Evolutionary conservation across 1,140 invertebrate species (phyloP).

Genomic region (Oreohelix idahoensis): DNA sequence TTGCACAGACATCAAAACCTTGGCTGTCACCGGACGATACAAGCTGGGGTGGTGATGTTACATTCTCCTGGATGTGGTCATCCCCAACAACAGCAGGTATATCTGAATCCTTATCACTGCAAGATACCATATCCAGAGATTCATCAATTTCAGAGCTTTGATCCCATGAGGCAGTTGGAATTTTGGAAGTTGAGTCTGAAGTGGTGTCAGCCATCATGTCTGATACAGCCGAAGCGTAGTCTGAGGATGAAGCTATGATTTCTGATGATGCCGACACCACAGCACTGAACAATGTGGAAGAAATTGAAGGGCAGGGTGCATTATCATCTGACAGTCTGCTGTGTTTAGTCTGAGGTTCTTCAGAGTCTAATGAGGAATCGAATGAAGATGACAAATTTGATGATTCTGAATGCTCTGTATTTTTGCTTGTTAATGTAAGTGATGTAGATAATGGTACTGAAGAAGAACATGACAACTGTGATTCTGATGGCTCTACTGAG

Average conservation of each 20-base stretch:
- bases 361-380: neutral
- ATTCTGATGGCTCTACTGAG: neutral
- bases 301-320: neutral
- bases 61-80: neutral
- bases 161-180: neutral
- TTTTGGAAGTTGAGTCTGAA: neutral
- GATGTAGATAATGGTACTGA: neutral
- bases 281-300: neutral
- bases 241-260: neutral
- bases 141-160: neutral
- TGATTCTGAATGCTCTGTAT: neutral
- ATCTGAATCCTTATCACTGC: neutral
- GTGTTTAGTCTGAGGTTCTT: neutral
- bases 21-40: conserved; percentile 1
- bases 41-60: neutral
- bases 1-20: neutral
- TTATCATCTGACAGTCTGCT: neutral
- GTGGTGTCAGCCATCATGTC: conserved; percentile 2
- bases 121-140: neutral
- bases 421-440: neutral
- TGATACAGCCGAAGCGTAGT: neutral
- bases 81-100: neutral
- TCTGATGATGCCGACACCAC: neutral
- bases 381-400: neutral
- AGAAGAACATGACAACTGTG: neutral